Conservation (phyloP, 2,113 vertebrate genomes). For the Onychorhynchus coronatus region DNA sequence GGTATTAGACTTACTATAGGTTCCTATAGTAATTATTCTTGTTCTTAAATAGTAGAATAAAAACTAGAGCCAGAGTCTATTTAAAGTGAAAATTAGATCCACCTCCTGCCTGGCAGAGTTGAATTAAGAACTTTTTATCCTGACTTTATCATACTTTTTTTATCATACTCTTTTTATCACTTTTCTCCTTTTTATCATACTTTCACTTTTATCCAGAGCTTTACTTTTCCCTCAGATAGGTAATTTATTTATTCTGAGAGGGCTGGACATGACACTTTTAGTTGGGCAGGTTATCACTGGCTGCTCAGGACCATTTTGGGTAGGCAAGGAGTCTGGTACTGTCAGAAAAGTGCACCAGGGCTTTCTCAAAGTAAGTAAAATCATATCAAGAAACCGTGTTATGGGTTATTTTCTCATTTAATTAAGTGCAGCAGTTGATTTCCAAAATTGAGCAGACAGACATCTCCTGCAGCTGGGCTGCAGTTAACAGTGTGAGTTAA, state of each 20-base stretch:
- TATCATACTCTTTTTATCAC: not conserved
- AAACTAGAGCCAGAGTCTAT: slow-evolving; percentile 47
- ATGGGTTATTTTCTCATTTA: accelerated
- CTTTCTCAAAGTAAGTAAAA: not conserved
- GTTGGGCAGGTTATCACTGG: not conserved
- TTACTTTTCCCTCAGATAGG: not conserved
- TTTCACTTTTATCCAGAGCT: not conserved
- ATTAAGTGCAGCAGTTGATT: not conserved
- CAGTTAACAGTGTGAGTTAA: not conserved
- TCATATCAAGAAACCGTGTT: not conserved
- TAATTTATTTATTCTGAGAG: not conserved
- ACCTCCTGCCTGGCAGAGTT: slow-evolving; percentile 26
- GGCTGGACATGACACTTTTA: not conserved
- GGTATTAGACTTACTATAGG: not conserved
- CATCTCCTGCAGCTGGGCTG: not conserved
- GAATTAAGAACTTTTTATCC: slow-evolving; percentile 50
- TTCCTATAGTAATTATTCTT: slow-evolving; percentile 52
- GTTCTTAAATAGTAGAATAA: slow-evolving; percentile 64
- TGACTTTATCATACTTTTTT: not conserved
- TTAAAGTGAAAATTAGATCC: slow-evolving; percentile 63
- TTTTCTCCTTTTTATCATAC: not conserved
- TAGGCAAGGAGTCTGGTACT: not conserved
- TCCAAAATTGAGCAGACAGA: not conserved
- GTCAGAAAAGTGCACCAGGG: not conserved
- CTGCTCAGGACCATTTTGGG: not conserved